phyloP scores from a whole-genome alignment of 2,113 vertebrate species.

The Pterophyllum scalare region DNA sequence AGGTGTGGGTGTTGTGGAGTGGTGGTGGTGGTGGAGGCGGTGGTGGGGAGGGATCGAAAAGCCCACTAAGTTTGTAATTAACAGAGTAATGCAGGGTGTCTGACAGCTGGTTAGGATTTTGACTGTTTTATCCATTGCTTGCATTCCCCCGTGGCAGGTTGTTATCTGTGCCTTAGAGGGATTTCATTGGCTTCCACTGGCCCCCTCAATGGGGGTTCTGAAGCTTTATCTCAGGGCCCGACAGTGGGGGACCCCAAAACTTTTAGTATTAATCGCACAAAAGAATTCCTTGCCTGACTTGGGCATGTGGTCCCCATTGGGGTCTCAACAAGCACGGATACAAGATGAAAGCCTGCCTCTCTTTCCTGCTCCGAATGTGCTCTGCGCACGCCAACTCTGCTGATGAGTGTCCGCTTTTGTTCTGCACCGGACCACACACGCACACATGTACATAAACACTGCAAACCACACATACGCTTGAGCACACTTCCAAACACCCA shows the following conservation, averaged over 20 bases:
- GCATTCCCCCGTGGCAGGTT: conserved; percentile 53
- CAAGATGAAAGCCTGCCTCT: conserved; percentile 64
- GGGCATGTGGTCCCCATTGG: conserved; percentile 62
- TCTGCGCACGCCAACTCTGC: conserved; percentile 51
- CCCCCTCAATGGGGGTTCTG: conserved; percentile 31
- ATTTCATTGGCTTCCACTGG: conserved; percentile 50
- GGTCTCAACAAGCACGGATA: conserved; percentile 40
- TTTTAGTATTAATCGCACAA: conserved; percentile 68
- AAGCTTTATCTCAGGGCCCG: conserved; percentile 35
- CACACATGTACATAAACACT: conserved; percentile 45
- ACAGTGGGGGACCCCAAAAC: conserved; percentile 62
- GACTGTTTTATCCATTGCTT: conserved; percentile 58
- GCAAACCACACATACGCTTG: conserved; percentile 46
- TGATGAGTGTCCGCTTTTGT: conserved; percentile 65
- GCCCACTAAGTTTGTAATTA: conserved; percentile 78
- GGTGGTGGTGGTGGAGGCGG: background rate
- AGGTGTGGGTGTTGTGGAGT: conserved; percentile 18
- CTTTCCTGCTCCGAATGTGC: conserved; percentile 40
- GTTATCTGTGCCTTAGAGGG: conserved; percentile 62
- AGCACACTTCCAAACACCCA: conserved; percentile 64
- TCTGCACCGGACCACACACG: conserved; percentile 69
- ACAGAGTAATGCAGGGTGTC: conserved; percentile 60
- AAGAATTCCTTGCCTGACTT: conserved; percentile 61
- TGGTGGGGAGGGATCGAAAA: conserved; percentile 18
- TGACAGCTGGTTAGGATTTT: conserved; percentile 73